Base-by-base conservation (phyloP, 35 echinoderm and acorn worm species). In the Apostichopus californicus region DNA sequence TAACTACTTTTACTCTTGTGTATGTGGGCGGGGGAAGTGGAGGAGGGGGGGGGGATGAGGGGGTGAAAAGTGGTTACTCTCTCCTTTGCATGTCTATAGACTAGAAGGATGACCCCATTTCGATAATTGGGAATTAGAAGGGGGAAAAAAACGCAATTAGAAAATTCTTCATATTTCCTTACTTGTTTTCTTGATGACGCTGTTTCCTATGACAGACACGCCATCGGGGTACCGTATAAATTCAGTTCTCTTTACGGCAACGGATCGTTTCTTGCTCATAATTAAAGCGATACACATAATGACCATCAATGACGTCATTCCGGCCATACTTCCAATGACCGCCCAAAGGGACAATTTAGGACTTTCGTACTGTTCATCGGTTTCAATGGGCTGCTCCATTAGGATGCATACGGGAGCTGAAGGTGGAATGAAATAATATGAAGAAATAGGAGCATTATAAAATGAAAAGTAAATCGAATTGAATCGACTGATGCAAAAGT, bases 141-240 rank as follows among this genome's bases (percentile, higher is more conserved):
- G 28, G 28, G 28, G n/a, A n/a, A 25, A 34, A 34, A 34, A 34
- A 34, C 28, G 28, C 28, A 34, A 34, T 34, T 34, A 1, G 28
- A 34, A 34, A 1, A 34, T 34, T 34, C 28, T 34, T 34, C 28
- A 34, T 34, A 60, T 82, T 53, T 5, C 0, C 22, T 53, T 82
- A 53, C 55, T 23, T 82, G 79, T 23, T 91, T 91, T 78, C 18
- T 91, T 78, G 8, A 91, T 79, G 26, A 20, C 15, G 20, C 11
- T 79, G 21, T 54, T 54, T 3, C 34, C 55, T 11, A 56, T 28
- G 6, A 91, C 79, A 2, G 89, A 78, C 7, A 79, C 21, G 9
- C 77, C 89, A 12, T 79, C 89, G 1, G 89, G 89, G 26, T 91
- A 91, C 34, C 89, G 75, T 57, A 91, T 59, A 59, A 91, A 91